A percentile compares a stretch with the other conserved stretches of the same genome.
These are phyloP conservation scores for Notarius quadriscutis DNA, from an alignment of 2,113 vertebrate genomes.

Conservation along the genomic window DNA sequence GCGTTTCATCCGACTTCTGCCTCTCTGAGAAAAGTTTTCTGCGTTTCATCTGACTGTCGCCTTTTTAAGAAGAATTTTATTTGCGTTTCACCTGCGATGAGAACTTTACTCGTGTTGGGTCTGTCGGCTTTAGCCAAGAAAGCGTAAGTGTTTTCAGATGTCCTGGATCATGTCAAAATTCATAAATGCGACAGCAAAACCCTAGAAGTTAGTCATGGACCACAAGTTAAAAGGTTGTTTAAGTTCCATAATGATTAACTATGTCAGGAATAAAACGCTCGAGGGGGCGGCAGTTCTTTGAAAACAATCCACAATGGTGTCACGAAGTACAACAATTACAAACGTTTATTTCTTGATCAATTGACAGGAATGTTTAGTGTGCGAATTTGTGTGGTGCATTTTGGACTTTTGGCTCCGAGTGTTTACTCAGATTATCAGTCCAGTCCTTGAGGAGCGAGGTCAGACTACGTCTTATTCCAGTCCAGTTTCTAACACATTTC, in stretches of 20 bases:
- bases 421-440: conserved; percentile 13
- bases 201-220: background rate
- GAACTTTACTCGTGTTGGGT: background rate
- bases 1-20: background rate
- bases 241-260: background rate
- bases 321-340: background rate
- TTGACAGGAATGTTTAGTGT: background rate
- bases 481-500: background rate
- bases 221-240: background rate
- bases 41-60: background rate
- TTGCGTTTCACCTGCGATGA: background rate
- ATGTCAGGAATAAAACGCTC: background rate
- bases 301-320: background rate
- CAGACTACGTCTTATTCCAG: background rate
- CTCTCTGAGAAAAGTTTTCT: background rate
- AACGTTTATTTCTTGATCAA: background rate
- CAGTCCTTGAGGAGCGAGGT: background rate
- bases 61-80: background rate
- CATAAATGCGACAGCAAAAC: background rate
- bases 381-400: background rate
- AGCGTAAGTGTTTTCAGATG: background rate
- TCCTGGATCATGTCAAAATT: background rate
- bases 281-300: background rate
- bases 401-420: background rate
- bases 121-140: background rate